Base-by-base conservation (phyloP, 2,888 invertebrate species). In the Cenopis cana region DNA sequence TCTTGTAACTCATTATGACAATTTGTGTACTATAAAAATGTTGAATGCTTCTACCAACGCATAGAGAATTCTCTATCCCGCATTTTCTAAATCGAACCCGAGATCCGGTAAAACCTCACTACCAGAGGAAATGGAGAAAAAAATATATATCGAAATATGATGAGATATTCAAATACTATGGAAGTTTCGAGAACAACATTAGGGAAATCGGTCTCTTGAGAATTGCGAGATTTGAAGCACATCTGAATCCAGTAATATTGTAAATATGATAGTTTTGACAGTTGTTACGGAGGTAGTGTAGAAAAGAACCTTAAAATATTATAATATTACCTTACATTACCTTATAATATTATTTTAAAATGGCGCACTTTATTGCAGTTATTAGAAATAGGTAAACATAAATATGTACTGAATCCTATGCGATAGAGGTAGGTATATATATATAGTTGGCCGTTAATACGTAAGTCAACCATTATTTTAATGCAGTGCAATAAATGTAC, bases 121-220 rank as follows among this genome's bases (percentile, higher is more conserved):
- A 49, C 46, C 24, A 50, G 68, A 69, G 80, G 78, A 82, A 82
- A 82, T 81, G 74, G 78, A 79, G 76, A 66, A 79, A 83, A 82
- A 85, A 83, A 83, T 50, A 29, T 65, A 55, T 74, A 85, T 81
- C 81, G 76, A 83, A 85, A 84, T 85, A 84, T 84, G 82, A 85
- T 83, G 84, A 85, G 84, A 86, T 86, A 89, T 88, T 88, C 87
- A 86, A 87, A 89, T 87, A 80, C 82, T 83, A 85, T 82, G 82
- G 79, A 85, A 89, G 81, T 87, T 87, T 79, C 76, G 77, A 75
- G 84, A 85, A 84, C 84, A 83, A 80, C 85, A 86, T 89, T 88
- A 88, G 84, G 86, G 82, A 88, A 87, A 89, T 86, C 83, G 81
- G 78, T 79, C 87, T 78, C 83, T 24, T 17, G 79, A 76, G 84